Evolutionary conservation across 1,140 invertebrate genomes (phyloP), one percentile per base, ranked within the genome.

Genomic region (Conus ventricosus): DNA sequence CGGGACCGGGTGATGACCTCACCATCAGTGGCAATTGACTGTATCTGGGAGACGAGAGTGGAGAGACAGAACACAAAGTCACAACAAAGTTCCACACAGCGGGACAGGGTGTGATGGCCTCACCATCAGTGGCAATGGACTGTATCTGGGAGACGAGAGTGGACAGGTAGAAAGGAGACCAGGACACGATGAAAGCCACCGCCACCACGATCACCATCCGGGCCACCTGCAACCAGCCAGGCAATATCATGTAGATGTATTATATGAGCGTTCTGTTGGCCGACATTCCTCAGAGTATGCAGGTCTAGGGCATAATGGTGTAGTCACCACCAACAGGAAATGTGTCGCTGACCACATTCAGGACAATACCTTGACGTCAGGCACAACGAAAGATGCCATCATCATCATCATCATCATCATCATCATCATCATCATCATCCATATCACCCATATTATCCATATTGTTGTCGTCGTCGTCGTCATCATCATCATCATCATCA

Each of bases 111-210:
- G 39, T 1, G 39, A 3, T n/a, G 39, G 0, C 11, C 67, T 71
- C 67, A 71, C 67, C 67, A 75, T 83, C 27, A 53, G 71, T 87
- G 87, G 20, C 63, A 27, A 92, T 90, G 13, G 88, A 80, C 84
- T 95, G 94, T 10, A 95, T 92, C 85, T 95, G 94, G 6, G 95
- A 95, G 0, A 96, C 89, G 11, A 96, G 93, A 39, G 94, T 94
- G 10, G 96, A 94, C 2, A 96, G 80, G 88, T 96, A 96, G 84
- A 95, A 95, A 1, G 96, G 96, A 10, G 95, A 95, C 95, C 95
- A 96, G 17, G 93, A 94, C 13, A 95, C 89, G 23, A 93, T 93
- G 88, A 95, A 96, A 1, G 94, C 94, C 6, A 95, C 75, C 0
- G 95, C 95, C 8, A 96, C 93, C 23, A 96, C 93, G 75, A 95